Evolutionary conservation across 2,113 vertebrate genomes (phyloP), one percentile per base, ranked within the genome.

Genomic region (Protomyctophum bolini): DNA sequence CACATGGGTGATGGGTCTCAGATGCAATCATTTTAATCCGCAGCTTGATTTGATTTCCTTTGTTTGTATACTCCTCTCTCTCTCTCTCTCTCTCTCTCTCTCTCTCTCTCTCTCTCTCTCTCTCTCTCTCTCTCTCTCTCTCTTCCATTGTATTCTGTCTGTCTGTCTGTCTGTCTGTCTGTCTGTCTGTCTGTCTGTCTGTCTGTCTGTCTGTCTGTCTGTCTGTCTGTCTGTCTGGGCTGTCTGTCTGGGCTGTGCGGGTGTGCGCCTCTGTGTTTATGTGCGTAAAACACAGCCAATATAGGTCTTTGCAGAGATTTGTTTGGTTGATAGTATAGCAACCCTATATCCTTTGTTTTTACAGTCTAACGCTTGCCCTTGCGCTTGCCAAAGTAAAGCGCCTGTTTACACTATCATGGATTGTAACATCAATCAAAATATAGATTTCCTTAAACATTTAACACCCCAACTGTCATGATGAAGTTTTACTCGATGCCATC

Each of bases 401-500:
- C 73, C 11, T 78, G 86, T 85, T 82, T 86, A 71, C 74, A 85
- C 75, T 78, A 48, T 77, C 73, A 70, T 72, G 83, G 80, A 77
- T 84, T 63, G 77, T 75, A 61, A 73, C 83, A 88, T 90, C 82
- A 85, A 83, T 90, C 90, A 84, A 88, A 86, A 79, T 85, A 82
- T 89, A 87, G 86, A 86, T 83, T 66, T 54, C 63, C 75, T 81
- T 72, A 66, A 86, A 88, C 88, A 88, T 87, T 84, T 82, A 90
- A 87, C 88, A 89, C 86, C 70, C 73, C 80, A 81, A 87, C 86
- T 83, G 87, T 86, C 89, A 74, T 84, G 83, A 88, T 90, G 86
- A 90, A 90, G 87, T 91, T 91, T 85, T 77, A 87, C 90, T 91
- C 90, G 72, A 91, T 91, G 79, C 63, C 79, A 90, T 91, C 83